Base-by-base conservation (phyloP, 64 coral and sea anemone genomes). In the Dendrophyllia cribrosa region DNA sequence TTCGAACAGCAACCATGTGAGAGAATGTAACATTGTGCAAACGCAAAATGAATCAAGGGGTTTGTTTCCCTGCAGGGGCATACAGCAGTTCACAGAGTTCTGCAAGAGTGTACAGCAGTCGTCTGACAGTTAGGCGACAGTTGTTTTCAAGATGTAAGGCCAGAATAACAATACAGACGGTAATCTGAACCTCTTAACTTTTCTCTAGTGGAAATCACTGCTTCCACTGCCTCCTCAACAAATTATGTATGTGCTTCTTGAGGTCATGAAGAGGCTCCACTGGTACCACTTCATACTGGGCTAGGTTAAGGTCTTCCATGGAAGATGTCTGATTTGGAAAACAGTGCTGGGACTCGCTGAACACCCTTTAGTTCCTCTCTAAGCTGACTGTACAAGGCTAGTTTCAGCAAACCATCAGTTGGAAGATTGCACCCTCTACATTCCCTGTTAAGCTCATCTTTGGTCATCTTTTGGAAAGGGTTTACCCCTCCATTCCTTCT, bases 311-410 rank as follows among this genome's bases (percentile, higher is more conserved):
- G 82, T 85, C 63, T 49, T 62, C 0, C 82, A 85, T 21, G 0
- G 82, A 67, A 50, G n/a, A 4, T 2, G 0, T 63, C 9, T 56
- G 82, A 72, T 20, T 11, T 26, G 7, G 76, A 66, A 93, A 78
- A 26, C 87, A 88, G 91, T 46, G 85, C 24, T 47, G 84, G 85
- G n/a, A 93, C 83, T 81, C 85, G 66, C 86, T 87, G 81, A 73
- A 86, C 66, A 17, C 91, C 91, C 44, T 78, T 61, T 7, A 93
- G 59, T 8, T 86, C 49, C 17, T 74, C 70, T 8, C 22, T 77
- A 12, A 87, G 46, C 6, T 79, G 71, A 16, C 19, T 86, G 20
- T 87, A 17, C 15, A 80, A 58, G 26, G 83, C 78, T 48, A 13
- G 52, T 70, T 24, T 75, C 6, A 7, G 12, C 50, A 76, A 76